These are phyloP conservation scores for Anagrus nilaparvatae DNA, from an alignment of 1,140 invertebrate genomes.

Conservation along the genomic window DNA sequence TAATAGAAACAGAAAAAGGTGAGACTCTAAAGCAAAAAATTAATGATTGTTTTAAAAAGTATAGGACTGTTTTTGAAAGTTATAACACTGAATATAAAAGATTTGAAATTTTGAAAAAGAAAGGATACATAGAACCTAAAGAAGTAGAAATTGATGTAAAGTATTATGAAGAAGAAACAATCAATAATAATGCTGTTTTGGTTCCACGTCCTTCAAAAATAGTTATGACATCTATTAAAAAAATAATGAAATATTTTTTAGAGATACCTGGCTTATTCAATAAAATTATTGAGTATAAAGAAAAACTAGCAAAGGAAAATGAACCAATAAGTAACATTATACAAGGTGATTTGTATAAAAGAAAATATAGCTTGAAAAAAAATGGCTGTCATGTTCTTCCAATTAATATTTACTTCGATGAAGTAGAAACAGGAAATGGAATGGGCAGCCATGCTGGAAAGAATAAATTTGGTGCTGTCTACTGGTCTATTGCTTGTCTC, in stretches of 20 bases:
- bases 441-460: conserved; percentile 12
- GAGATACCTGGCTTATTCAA: conserved; percentile 10
- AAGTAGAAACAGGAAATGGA: conserved; percentile 16
- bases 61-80: too few relatives aligned
- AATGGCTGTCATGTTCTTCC: conserved; percentile 12
- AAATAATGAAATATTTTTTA: conserved; percentile 11
- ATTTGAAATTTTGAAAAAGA: too few relatives aligned
- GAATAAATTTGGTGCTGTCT: conserved; percentile 18
- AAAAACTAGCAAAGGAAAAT: conserved; percentile 1
- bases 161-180: too few relatives aligned
- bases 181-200: too few relatives aligned
- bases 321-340: conserved; percentile 10
- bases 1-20: too few relatives aligned
- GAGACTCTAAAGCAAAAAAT: too few relatives aligned
- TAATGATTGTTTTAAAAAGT: too few relatives aligned
- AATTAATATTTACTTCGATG: conserved; percentile 17
- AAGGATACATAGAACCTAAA: too few relatives aligned
- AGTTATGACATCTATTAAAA: too few relatives aligned
- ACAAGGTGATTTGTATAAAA: conserved; percentile 15
- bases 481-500: conserved; percentile 15
- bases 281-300: conserved; percentile 4
- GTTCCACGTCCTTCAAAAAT: too few relatives aligned
- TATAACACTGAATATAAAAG: too few relatives aligned
- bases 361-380: conserved; percentile 7
- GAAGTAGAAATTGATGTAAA: too few relatives aligned